Conservation (phyloP, 2,888 invertebrate species). For the Apoda limacodes region DNA sequence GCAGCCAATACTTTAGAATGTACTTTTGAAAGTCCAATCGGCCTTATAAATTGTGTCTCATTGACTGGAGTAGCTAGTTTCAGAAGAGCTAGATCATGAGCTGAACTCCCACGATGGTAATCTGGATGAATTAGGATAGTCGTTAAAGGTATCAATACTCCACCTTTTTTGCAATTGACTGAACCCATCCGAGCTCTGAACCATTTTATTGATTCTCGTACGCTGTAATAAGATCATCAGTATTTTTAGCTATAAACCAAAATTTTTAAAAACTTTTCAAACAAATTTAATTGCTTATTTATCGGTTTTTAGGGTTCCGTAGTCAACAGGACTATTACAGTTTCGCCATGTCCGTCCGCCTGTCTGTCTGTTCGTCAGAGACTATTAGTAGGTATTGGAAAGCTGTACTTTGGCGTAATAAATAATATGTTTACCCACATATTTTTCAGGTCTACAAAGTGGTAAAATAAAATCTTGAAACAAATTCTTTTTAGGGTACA, state of each 20-base stretch:
- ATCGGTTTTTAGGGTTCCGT: no score
- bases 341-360: no score
- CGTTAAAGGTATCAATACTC: constrained; percentile 32
- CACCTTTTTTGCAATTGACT: constrained; percentile 47
- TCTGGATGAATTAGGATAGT: constrained; percentile 36
- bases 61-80: constrained; percentile 27
- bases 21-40: constrained; percentile 32
- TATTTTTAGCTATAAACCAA: neutral
- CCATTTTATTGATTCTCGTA: constrained; percentile 44
- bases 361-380: no score
- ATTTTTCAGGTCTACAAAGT: no score
- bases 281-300: no score
- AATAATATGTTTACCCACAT: no score
- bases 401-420: no score
- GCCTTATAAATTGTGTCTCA: constrained; percentile 27
- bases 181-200: constrained; percentile 44
- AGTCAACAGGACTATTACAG: no score
- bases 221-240: constrained; percentile 28
- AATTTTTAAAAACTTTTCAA: no score
- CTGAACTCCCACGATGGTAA: constrained; percentile 22
- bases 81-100: constrained; percentile 40
- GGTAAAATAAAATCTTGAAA: no score
- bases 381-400: no score
- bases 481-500: no score
- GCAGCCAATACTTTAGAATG: constrained; percentile 32